A percentile compares a stretch with the other conserved stretches of the same genome.
Conservation (phyloP, 2,113 vertebrate species). For the Fukomys damarensis region DNA sequence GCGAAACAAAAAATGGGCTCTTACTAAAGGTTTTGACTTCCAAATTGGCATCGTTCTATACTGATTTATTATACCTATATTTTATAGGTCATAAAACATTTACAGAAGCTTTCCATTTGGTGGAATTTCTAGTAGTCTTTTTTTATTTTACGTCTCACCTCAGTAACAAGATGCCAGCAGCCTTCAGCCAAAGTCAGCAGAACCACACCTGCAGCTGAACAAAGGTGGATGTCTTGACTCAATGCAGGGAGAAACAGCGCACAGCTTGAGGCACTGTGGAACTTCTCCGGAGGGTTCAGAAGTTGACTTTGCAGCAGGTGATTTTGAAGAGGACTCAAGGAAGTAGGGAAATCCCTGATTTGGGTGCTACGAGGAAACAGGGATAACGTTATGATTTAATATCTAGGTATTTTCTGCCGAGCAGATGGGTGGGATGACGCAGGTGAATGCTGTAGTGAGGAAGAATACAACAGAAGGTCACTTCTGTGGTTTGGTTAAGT, state of each 20-base stretch:
- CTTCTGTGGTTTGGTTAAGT: not conserved
- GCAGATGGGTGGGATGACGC: not conserved
- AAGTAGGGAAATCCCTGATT: not conserved
- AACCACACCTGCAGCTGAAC: not conserved
- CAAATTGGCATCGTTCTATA: not conserved
- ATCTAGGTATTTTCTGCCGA: not conserved
- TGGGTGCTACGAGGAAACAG: not conserved
- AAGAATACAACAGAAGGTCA: not conserved
- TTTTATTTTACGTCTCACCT: not conserved
- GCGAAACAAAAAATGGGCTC: not conserved
- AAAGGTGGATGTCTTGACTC: not conserved
- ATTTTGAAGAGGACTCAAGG: not conserved
- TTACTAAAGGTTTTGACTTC: not conserved
- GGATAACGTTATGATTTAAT: not conserved
- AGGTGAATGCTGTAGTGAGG: not conserved
- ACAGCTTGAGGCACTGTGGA: not conserved
- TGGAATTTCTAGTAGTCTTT: not conserved
- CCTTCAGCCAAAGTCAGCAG: not conserved
- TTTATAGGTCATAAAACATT: slow-evolving; percentile 1
- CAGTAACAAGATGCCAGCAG: not conserved
- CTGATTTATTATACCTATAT: not conserved
- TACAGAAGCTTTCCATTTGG: not conserved
- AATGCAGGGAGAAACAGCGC: fast-evolving
- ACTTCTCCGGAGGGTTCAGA: not conserved
- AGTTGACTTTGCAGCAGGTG: not conserved